Percentiles rank a stretch among this genome's conserved stretches.
Evolutionary conservation across 2,113 vertebrate genomes (phyloP).

Genomic region (Neolamprologus modestus): DNA sequence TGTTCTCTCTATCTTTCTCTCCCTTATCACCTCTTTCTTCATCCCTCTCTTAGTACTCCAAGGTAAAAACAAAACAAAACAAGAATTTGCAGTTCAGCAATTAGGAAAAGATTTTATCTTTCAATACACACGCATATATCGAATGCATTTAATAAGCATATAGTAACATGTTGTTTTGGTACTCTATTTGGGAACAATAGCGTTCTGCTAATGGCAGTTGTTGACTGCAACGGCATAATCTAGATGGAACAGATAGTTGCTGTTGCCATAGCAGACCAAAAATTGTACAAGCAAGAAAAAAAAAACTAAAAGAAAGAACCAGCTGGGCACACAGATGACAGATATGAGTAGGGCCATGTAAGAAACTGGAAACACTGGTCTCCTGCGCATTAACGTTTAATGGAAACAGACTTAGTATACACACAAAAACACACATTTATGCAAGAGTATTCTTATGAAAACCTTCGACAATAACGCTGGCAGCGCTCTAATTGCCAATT

Average conservation of each 20-base stretch:
- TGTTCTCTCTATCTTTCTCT: not conserved
- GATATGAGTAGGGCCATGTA: not conserved
- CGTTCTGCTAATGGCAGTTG: conserved; percentile 82
- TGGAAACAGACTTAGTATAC: not conserved
- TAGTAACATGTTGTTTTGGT: not conserved
- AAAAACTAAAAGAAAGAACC: not conserved
- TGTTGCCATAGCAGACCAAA: conserved; percentile 1
- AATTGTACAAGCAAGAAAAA: not conserved
- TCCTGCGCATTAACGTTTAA: not conserved
- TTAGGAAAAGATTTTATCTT: not conserved
- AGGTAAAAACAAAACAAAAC: not conserved
- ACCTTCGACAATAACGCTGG: conserved; percentile 43
- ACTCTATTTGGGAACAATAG: conserved; percentile 72
- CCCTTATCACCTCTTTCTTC: conserved; percentile 20
- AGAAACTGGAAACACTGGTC: not conserved
- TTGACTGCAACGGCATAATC: conserved; percentile 83
- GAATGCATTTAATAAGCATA: not conserved
- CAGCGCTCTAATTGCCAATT: conserved; percentile 66
- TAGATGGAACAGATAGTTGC: conserved; percentile 62
- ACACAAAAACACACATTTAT: conserved; percentile 7
- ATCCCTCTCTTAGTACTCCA: not conserved
- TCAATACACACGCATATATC: not conserved
- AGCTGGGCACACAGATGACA: not conserved
- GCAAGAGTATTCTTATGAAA: conserved; percentile 41
- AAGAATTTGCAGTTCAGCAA: not conserved